These are phyloP conservation scores for Galerucella nymphaeae DNA, from an alignment of 2,888 invertebrate genomes.

Conservation along the genomic window DNA sequence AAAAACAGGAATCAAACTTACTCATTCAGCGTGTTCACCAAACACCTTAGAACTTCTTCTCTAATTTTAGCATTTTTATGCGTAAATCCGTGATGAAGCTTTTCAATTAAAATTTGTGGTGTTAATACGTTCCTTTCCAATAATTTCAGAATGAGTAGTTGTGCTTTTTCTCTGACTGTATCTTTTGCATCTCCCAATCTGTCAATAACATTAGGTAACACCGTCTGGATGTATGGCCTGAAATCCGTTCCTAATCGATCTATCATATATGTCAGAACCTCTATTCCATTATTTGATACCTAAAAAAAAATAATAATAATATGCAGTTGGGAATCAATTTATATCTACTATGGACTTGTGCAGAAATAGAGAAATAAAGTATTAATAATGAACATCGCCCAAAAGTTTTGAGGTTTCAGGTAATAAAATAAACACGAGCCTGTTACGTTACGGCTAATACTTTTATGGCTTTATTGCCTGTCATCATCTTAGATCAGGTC, in stretches of 20 bases:
- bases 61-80: constrained; percentile 95
- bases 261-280: constrained; percentile 86
- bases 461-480: too few species aligned
- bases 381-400: too few species aligned
- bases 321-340: too few species aligned
- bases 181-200: constrained; percentile 71
- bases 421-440: too few species aligned
- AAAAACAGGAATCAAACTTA: constrained; percentile 65
- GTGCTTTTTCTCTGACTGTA: constrained; percentile 75
- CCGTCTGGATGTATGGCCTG: constrained; percentile 84
- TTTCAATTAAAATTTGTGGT: constrained; percentile 79
- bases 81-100: constrained; percentile 74
- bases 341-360: too few species aligned
- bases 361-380: too few species aligned
- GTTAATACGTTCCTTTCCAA: constrained; percentile 77
- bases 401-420: too few species aligned
- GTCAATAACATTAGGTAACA: constrained; percentile 85
- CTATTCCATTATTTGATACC: constrained; percentile 93
- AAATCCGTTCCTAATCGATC: constrained; percentile 90
- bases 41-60: constrained; percentile 86
- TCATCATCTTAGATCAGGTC: too few species aligned
- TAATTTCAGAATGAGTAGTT: constrained; percentile 76
- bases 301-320: constrained; percentile 63
- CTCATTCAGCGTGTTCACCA: constrained; percentile 86
- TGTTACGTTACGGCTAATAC: too few species aligned